Evolutionary conservation across 64 coral and sea anemone species (phyloP).

Genomic region (Stylophora pistillata): DNA sequence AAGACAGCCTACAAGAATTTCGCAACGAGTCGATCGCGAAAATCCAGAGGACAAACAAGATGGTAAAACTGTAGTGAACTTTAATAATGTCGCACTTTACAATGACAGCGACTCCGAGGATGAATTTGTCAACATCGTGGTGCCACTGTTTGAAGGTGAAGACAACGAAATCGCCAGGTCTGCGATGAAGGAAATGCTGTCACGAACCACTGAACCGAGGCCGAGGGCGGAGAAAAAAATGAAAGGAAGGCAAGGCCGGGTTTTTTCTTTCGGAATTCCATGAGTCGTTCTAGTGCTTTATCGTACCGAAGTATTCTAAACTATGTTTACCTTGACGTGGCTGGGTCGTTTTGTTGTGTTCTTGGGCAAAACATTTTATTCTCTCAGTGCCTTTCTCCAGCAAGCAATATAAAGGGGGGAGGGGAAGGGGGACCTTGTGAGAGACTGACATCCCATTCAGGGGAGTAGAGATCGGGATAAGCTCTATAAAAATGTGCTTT

Average conservation of each 20-base stretch:
- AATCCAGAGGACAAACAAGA: slow-evolving; percentile 5
- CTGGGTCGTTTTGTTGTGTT: too few relatives aligned
- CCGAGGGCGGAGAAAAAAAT: slow-evolving; percentile 46
- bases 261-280: not conserved
- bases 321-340: too few relatives aligned
- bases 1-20: slow-evolving; percentile 69
- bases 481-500: too few relatives aligned
- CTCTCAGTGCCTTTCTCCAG: too few relatives aligned
- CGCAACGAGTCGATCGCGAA: not conserved
- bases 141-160: slow-evolving; percentile 71
- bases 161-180: slow-evolving; percentile 58
- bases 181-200: slow-evolving; percentile 68
- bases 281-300: not conserved
- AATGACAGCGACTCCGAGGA: slow-evolving; percentile 85
- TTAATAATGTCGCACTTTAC: slow-evolving; percentile 65
- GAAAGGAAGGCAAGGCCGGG: slow-evolving; percentile 34
- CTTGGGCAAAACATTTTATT: too few relatives aligned
- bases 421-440: too few relatives aligned
- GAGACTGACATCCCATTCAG: too few relatives aligned
- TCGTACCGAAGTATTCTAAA: too few relatives aligned
- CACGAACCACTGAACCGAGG: slow-evolving; percentile 58
- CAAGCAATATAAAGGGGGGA: too few relatives aligned
- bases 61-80: slow-evolving; percentile 51
- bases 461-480: too few relatives aligned
- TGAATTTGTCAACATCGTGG: slow-evolving; percentile 93